Base-by-base conservation (phyloP, 2,113 vertebrate genomes). In the Cathartes aura region DNA sequence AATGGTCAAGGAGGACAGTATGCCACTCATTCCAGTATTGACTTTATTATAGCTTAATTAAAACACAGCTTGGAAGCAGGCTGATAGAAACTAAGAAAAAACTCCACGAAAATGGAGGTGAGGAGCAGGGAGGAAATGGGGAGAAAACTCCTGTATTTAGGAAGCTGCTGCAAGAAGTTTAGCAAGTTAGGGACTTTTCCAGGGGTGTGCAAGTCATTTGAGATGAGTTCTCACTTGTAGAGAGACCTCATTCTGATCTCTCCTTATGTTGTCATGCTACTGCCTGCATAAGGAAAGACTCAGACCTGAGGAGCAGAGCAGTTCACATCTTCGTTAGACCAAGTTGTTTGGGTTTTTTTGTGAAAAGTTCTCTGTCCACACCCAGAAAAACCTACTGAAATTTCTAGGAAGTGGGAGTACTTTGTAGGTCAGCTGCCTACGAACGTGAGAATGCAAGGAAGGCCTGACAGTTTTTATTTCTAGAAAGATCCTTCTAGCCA, bases 401-500 rank as follows among this genome's bases (percentile, higher is more conserved):
- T 94, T 84, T 85, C 89, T 87, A 89, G 66, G 74, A 93, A 96
- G 17, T 47, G 23, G 22, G 58, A 96, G 48, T 47, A 30, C 53
- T 95, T 76, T 91, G 83, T 85, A 91, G 87, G 73, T 94, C 62
- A 93, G 62, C 66, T 91, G 91, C 94, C 94, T 70, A 24, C 0
- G 0, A 94, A 87, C 9, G 4, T 68, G 78, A 90, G 45, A 73
- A 72, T 80, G 48, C 53, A 50, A 93, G 81, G 84, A 87, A 38
- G 95, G 29, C 70, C 74, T 96, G 93, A 90, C 96, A 94, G 74
- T 21, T 93, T 93, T 91, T 82, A 85, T 96, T 87, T 96, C 89
- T 78, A 79, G 81, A 93, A 95, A 88, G 53, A 43, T 26, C 93
- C 91, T 96, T 93, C 73, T 62, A 93, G 93, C 70, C 1, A 80